These are phyloP conservation scores for Drosophila triauraria DNA, from an alignment of 1,140 invertebrate species.

Conservation along the genomic window DNA sequence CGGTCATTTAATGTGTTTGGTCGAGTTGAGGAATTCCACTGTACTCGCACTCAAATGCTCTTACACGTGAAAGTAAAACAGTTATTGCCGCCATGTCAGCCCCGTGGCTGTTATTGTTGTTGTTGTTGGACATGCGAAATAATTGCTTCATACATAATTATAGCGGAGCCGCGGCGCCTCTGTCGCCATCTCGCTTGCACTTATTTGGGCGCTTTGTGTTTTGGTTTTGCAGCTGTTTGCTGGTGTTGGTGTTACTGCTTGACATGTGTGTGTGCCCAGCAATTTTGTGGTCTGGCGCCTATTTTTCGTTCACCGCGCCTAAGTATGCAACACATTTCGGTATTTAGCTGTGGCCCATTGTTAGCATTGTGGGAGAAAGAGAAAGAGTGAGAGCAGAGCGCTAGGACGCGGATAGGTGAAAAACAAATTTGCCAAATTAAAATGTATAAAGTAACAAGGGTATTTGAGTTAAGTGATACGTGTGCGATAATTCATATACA, in stretches of 20 bases:
- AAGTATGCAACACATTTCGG: constrained; percentile 56
- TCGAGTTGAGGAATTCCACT: background rate
- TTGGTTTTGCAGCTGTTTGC: constrained; percentile 42
- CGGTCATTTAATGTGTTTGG: background rate
- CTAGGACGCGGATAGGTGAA: constrained; percentile 15
- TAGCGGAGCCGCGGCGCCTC: constrained; percentile 43
- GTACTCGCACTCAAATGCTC: constrained; percentile 42
- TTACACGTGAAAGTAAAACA: constrained; percentile 61
- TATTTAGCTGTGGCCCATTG: constrained; percentile 44
- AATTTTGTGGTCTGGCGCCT: constrained; percentile 67
- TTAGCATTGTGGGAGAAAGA: constrained; percentile 4
- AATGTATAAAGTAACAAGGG: constrained; percentile 53
- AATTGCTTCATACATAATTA: constrained; percentile 82
- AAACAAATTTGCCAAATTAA: constrained; percentile 54
- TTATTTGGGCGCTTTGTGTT: constrained; percentile 19
- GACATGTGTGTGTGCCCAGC: constrained; percentile 38
- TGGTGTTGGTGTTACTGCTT: constrained; percentile 35
- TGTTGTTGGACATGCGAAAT: constrained; percentile 72
- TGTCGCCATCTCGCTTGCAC: background rate
- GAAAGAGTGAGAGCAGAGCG: background rate
- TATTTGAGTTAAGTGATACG: constrained; percentile 31
- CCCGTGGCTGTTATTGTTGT: constrained; percentile 44
- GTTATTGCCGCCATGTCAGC: constrained; percentile 49
- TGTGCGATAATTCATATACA: constrained; percentile 44
- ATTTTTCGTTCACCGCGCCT: constrained; percentile 50